Base-by-base conservation (phyloP, 2,888 invertebrate genomes). In the Eristalinus sepulchralis region DNA sequence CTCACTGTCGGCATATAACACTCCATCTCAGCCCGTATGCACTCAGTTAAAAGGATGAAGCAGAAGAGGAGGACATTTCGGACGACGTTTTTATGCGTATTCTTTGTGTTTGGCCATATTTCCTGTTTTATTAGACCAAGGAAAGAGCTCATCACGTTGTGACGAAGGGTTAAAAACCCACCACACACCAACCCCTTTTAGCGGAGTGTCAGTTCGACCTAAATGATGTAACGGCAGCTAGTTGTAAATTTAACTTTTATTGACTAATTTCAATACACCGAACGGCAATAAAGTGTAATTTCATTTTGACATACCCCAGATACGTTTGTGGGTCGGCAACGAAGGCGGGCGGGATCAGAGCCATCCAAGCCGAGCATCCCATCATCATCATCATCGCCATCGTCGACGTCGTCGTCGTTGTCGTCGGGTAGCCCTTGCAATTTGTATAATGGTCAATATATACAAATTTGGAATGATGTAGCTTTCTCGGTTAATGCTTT, bases 171-270 rank as follows among this genome's bases (percentile, higher is more conserved):
- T n/a, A 79, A 73, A 77, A 77, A n/a, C n/a, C n/a, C n/a, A n/a
- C 11, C 24, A 47, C 47, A n/a, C 6, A n/a, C 17, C 17, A 8
- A 47, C 17, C 47, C 47, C 47, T 17, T 47, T 47, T 17, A 5
- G 17, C 6, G 17, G 47, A 47, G 47, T 47, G 47, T 47, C 47
- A 47, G 47, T 47, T 47, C 47, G 78, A 83, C 86, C 78, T 82
- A 83, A 86, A 86, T 86, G 70, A 86, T 86, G 82, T 79, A 75
- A 86, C 75, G 66, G 62, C 85, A 86, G 78, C 47, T 73, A 83
- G 86, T 83, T 87, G 87, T 87, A 87, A 87, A 87, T 87, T 83
- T 76, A 76, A 83, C 83, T 83, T 87, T 87, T 87, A 87, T 87
- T 87, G 87, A 83, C 83, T 83, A 87, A 87, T 87, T 87, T 87